Evolutionary conservation across 2,888 invertebrate species (phyloP).

Genomic region (Callimorpha dominula): DNA sequence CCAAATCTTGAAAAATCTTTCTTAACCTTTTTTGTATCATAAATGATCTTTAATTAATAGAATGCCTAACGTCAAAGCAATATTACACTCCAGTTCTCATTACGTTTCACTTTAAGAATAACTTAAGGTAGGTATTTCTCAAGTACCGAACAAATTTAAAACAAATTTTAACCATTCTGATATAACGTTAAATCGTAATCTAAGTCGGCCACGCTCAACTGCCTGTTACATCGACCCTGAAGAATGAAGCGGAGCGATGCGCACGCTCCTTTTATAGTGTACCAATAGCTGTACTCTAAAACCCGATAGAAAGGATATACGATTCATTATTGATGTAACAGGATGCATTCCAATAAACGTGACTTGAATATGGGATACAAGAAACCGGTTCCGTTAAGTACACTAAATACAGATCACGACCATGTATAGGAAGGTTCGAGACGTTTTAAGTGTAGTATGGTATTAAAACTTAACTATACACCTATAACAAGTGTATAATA

Average conservation of each 20-base stretch:
- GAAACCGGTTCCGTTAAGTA: conserved; percentile 44
- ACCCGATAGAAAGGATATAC: conserved; percentile 59
- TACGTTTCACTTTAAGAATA: background rate
- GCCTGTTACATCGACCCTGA: conserved; percentile 69
- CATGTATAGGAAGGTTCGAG: background rate
- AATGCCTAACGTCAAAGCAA: no score
- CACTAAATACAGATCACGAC: conserved; percentile 23
- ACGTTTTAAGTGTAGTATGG: background rate
- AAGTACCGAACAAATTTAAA: background rate
- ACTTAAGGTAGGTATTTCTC: background rate
- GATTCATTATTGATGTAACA: conserved; percentile 53
- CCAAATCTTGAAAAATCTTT: background rate
- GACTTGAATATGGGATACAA: conserved; percentile 50
- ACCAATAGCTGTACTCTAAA: conserved; percentile 54
- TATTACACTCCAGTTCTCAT: no score
- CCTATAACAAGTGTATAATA: background rate
- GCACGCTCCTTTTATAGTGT: conserved; percentile 68
- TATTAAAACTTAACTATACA: background rate
- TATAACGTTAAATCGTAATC: conserved; percentile 18
- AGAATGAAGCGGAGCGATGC: conserved; percentile 58
- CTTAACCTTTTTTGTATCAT: no score
- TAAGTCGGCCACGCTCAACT: conserved; percentile 57
- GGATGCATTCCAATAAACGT: conserved; percentile 63
- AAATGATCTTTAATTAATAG: no score
- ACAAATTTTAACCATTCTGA: background rate